Evolutionary conservation across 2,888 invertebrate species (phyloP), one percentile per base, ranked within the genome.

Genomic region (Idaea straminata): DNA sequence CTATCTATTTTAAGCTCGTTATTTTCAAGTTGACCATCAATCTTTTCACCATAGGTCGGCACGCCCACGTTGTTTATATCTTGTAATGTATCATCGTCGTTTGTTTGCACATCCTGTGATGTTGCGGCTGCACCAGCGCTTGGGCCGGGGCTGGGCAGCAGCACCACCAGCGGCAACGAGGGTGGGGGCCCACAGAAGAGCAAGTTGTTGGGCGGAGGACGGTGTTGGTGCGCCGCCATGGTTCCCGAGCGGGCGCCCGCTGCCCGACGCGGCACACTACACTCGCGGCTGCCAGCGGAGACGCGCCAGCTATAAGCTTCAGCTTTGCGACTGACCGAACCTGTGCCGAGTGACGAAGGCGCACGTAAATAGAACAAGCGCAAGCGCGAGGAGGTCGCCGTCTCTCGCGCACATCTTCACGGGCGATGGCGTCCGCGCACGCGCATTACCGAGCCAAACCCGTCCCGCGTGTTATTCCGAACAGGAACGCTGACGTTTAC

Each of bases 281-380:
- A 81, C 82, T 86, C 85, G 83, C 81, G 77, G 80, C 7, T 83
- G 81, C 83, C 79, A 78, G 83, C 82, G 82, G 85, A 87, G 86
- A 90, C 87, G 87, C 88, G 87, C 85, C 91, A 89, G 88, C 88
- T 91, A 89, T 86, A 88, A 89, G 89, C 86, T 88, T 82, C 85
- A 88, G 85, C 83, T 89, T 89, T 87, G 89, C 89, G 88, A 92
- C 91, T 91, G 92, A 92, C 91, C 91, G 90, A 92, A 89, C 89
- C 89, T 89, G 92, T 83, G 84, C 89, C 83, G 84, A 87, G 89
- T 91, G 92, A 92, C 92, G 92, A 89, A 88, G 87, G 87, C 89
- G 92, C 89, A 92, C 92, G 80, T 87, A 92, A 92, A 92, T 92
- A 92, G 92, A 89, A 90, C 89, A 83, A 91, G 88, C 92, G 91